Conservation (phyloP, 2,113 vertebrate genomes). For the Tachuris rubrigastra region DNA sequence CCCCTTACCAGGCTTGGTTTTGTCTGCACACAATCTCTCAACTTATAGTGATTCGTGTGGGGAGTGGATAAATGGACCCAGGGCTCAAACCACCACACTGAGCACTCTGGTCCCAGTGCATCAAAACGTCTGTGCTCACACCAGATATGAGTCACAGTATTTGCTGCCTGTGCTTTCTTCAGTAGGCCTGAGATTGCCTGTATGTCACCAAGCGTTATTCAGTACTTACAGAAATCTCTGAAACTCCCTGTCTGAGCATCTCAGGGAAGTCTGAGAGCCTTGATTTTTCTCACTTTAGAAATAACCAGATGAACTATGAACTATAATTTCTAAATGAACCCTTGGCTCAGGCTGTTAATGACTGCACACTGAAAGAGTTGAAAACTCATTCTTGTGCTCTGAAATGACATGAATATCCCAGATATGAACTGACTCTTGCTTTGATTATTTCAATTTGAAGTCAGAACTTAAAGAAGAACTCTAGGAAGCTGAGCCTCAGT, state of each 20-base stretch:
- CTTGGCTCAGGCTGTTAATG: not conserved
- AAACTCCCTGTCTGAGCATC: not conserved
- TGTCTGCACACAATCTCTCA: too few species aligned
- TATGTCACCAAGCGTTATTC: not conserved
- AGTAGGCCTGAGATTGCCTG: not conserved
- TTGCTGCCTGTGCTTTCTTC: not conserved
- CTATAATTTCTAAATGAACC: not conserved
- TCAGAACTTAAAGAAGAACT: not conserved
- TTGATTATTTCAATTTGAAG: not conserved
- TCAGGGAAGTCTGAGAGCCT: not conserved
- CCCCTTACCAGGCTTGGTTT: too few species aligned
- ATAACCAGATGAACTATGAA: not conserved
- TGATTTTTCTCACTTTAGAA: not conserved
- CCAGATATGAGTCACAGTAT: fast-evolving
- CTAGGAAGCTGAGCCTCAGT: not conserved
- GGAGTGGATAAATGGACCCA: too few species aligned
- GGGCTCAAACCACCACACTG: too few species aligned
- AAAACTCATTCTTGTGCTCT: not conserved
- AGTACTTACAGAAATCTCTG: not conserved
- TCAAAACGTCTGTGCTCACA: not conserved
- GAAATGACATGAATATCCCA: not conserved
- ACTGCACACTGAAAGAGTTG: not conserved
- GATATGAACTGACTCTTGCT: not conserved
- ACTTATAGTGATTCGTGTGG: too few species aligned
- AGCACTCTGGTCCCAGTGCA: not conserved